A percentile compares a stretch with the other conserved stretches of the same genome.
Conservation (phyloP, 1,140 invertebrate species). For the Elymnias hypermnestra region DNA sequence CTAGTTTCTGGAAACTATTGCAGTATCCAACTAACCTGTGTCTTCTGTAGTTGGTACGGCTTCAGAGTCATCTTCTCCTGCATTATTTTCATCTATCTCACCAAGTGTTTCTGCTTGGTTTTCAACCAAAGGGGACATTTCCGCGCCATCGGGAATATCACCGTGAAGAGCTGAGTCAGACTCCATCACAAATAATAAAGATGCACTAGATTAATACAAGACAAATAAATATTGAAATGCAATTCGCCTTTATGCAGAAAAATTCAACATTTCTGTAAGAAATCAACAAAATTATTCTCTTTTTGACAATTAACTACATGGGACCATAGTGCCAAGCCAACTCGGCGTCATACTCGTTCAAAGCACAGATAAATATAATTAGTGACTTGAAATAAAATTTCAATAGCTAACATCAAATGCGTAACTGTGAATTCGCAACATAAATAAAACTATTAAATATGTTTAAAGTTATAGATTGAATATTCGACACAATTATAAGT, state of each 20-base stretch:
- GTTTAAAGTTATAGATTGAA: too few species aligned
- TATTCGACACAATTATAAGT: too few species aligned
- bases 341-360: conserved; percentile 43
- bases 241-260: conserved; percentile 29
- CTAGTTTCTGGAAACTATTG: background rate
- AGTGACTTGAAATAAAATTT: too few species aligned
- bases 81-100: conserved; percentile 59
- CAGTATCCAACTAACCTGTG: conserved; percentile 33
- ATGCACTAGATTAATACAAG: conserved; percentile 16
- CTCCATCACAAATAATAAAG: conserved; percentile 51
- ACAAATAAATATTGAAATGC: conserved; percentile 60
- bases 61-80: conserved; percentile 48
- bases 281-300: conserved; percentile 34
- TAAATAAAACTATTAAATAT: too few species aligned
- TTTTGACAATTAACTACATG: conserved; percentile 52
- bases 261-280: conserved; percentile 42
- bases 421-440: too few species aligned
- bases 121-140: conserved; percentile 63
- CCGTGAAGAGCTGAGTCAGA: conserved; percentile 58
- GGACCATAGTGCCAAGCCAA: conserved; percentile 31
- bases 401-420: too few species aligned
- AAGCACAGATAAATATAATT: background rate
- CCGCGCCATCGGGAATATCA: conserved; percentile 68
- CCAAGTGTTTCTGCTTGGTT: conserved; percentile 51
- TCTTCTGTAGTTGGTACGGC: conserved; percentile 41